Evolutionary conservation across 2,797 vertebrate species (phyloP).

Genomic region (Lagorchestes hirsutus): DNA sequence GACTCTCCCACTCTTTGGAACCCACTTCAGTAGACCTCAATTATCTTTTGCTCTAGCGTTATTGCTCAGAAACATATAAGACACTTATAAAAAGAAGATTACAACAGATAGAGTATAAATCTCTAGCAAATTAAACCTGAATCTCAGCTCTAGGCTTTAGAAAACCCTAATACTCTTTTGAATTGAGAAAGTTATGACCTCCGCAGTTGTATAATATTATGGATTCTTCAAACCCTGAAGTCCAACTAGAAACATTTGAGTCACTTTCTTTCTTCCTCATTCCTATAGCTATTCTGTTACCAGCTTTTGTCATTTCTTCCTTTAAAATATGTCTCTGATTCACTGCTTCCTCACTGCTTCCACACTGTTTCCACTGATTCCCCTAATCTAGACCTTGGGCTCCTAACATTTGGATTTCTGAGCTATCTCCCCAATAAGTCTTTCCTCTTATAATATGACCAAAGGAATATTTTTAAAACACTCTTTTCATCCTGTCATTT

Average conservation of each 20-base stretch:
- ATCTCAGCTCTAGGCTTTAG: conserved; percentile 5
- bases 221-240: neutral
- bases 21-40: neutral
- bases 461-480: neutral
- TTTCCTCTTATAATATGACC: neutral
- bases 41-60: conserved; percentile 25
- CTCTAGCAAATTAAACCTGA: conserved; percentile 15
- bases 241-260: neutral
- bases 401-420: neutral
- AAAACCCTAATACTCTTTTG: neutral
- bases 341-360: neutral
- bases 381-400: neutral
- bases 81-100: neutral
- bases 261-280: neutral
- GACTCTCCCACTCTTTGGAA: neutral
- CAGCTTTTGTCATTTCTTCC: neutral
- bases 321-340: neutral
- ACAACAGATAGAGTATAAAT: neutral
- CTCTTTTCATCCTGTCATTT: neutral
- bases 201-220: neutral
- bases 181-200: neutral
- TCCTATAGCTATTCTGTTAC: neutral
- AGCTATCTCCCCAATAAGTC: neutral
- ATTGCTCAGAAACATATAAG: conserved; percentile 5
- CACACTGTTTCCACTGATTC: neutral